A percentile compares a stretch with the other conserved stretches of the same genome.
Conservation (phyloP, 2,797 vertebrate species). For the Pseudomugil gertrudae region DNA sequence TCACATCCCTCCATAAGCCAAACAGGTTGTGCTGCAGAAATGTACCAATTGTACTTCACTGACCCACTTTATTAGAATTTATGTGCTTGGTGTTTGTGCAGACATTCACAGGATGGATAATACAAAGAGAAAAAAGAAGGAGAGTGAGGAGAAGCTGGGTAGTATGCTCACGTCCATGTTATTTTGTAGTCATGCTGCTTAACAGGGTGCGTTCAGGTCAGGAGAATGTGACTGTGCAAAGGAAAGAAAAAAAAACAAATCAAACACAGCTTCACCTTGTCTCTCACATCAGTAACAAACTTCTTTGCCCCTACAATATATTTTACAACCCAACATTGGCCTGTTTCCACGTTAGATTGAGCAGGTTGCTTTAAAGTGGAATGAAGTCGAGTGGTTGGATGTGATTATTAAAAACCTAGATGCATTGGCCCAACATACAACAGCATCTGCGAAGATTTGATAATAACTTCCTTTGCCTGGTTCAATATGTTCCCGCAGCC, state of each 20-base stretch:
- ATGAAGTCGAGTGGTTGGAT: slow-evolving; percentile 36
- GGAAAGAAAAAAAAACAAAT: slow-evolving; percentile 27
- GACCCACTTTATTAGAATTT: slow-evolving; percentile 57
- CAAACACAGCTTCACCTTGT: slow-evolving; percentile 37
- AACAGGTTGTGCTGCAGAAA: slow-evolving; percentile 56
- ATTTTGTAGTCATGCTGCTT: slow-evolving; percentile 46
- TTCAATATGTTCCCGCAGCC: slow-evolving; percentile 32
- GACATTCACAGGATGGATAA: slow-evolving; percentile 39
- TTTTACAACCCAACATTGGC: slow-evolving; percentile 27
- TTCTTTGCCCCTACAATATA: slow-evolving; percentile 34
- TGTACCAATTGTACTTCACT: slow-evolving; percentile 50
- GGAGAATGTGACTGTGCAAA: slow-evolving; percentile 10
- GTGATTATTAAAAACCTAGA: slow-evolving; percentile 55
- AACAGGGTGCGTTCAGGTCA: slow-evolving; percentile 16
- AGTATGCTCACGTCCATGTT: slow-evolving; percentile 15
- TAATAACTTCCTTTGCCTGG: slow-evolving; percentile 46
- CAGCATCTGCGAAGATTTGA: slow-evolving; percentile 54
- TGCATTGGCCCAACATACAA: slow-evolving; percentile 44
- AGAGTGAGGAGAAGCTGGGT: slow-evolving; percentile 9
- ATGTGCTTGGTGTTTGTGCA: slow-evolving; percentile 32
- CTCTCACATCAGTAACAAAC: slow-evolving; percentile 42
- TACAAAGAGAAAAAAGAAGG: not conserved
- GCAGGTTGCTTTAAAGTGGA: slow-evolving; percentile 45
- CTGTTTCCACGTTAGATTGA: slow-evolving; percentile 33
- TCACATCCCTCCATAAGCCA: slow-evolving; percentile 29